phyloP scores from a whole-genome alignment of 2,888 invertebrate species.

The Ormia ochracea region DNA sequence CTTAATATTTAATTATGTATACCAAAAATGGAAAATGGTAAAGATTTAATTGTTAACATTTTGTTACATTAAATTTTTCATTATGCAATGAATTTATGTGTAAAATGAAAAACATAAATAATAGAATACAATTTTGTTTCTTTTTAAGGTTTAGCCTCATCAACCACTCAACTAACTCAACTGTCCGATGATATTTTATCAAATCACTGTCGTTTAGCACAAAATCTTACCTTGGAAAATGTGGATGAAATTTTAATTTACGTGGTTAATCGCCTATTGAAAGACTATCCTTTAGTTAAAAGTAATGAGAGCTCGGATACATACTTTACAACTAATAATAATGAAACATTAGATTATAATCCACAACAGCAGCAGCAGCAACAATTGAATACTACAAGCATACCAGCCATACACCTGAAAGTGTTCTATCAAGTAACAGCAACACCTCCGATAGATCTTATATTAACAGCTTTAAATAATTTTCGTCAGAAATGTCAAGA shows the following conservation, averaged over 20 bases:
- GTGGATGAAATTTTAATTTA: constrained; percentile 80
- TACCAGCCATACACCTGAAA: constrained; percentile 84
- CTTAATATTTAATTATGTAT: too few species aligned
- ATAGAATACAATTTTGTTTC: neutral
- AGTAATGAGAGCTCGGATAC: constrained; percentile 61
- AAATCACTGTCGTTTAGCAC: constrained; percentile 73
- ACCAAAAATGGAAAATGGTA: too few species aligned
- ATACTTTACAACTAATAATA: constrained; percentile 16
- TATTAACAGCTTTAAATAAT: constrained; percentile 76
- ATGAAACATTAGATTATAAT: constrained; percentile 31
- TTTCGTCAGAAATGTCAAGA: constrained; percentile 78
- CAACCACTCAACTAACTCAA: constrained; percentile 76
- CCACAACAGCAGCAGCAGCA: constrained; percentile 7
- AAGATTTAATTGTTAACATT: too few species aligned
- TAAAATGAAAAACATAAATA: neutral
- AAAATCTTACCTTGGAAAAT: constrained; percentile 77
- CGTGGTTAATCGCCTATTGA: constrained; percentile 77
- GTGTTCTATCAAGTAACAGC: constrained; percentile 86
- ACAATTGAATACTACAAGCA: constrained; percentile 57
- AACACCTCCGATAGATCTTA: constrained; percentile 77
- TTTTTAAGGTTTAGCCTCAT: constrained; percentile 75
- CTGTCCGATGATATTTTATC: constrained; percentile 75
- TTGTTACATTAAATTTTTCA: too few species aligned
- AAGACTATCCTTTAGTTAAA: constrained; percentile 76
- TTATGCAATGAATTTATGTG: too few species aligned